phyloP scores from a whole-genome alignment of 1,140 invertebrate species.

The Ditylenchus dipsaci region DNA sequence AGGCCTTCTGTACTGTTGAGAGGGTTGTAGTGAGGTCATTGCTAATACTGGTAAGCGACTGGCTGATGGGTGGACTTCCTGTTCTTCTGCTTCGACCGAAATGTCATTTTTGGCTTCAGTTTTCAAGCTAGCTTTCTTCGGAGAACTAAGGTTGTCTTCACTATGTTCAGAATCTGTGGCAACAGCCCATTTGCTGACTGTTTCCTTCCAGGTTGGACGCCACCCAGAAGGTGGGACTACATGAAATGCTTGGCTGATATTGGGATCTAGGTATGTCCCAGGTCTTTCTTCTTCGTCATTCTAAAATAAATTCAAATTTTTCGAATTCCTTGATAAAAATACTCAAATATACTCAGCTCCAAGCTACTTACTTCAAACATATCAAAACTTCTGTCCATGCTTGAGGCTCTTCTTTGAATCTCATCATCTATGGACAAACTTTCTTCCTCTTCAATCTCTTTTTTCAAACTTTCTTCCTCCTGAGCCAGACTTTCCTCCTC shows the following conservation, averaged over 20 bases:
- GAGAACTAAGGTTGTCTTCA: background rate
- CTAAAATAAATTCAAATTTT: background rate
- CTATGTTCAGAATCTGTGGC: background rate
- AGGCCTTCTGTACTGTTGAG: conserved; percentile 13
- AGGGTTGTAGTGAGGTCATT: background rate
- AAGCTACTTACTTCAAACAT: background rate
- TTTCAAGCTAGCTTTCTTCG: background rate
- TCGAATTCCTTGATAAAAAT: background rate
- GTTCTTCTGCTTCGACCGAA: too few species aligned
- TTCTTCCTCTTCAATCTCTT: conserved; percentile 47
- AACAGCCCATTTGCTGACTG: background rate
- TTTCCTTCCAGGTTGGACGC: conserved; percentile 1
- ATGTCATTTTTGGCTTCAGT: background rate
- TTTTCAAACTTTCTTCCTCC: conserved; percentile 48
- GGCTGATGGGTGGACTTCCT: too few species aligned
- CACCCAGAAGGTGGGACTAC: background rate
- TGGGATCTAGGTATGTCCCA: too few species aligned
- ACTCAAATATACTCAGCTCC: background rate
- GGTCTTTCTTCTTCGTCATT: background rate
- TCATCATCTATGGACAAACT: conserved; percentile 2
- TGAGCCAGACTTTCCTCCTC: conserved; percentile 47
- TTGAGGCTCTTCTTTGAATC: background rate
- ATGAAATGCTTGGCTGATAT: background rate
- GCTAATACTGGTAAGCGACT: too few species aligned
- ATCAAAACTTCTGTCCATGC: background rate